Evolutionary conservation across 2,113 vertebrate genomes (phyloP).

Genomic region (Semnopithecus entellus): DNA sequence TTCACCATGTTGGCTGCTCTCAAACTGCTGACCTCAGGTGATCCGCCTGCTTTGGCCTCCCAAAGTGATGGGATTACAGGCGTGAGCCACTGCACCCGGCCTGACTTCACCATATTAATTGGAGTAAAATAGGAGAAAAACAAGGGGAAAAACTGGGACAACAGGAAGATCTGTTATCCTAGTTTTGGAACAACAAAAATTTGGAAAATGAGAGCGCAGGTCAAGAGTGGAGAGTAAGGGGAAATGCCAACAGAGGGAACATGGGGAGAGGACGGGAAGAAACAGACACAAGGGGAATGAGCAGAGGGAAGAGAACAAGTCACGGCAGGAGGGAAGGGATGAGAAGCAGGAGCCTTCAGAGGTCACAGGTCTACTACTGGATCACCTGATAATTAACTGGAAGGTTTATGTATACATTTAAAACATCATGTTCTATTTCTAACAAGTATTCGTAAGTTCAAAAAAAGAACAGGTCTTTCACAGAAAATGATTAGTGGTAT

Average conservation of each 20-base stretch:
- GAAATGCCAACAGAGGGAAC: not conserved
- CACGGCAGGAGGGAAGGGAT: not conserved
- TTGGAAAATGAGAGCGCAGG: not conserved
- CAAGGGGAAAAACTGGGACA: not conserved
- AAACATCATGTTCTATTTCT: not conserved
- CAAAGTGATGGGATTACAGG: too few species aligned
- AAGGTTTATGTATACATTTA: not conserved
- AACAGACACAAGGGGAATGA: not conserved
- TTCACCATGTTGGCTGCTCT: too few species aligned
- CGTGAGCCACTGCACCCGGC: too few species aligned
- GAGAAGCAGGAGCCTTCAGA: not conserved
- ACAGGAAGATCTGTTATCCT: not conserved
- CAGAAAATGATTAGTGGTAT: not conserved
- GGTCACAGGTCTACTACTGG: not conserved
- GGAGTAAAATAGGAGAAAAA: not conserved
- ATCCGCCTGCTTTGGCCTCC: too few species aligned
- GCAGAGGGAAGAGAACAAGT: not conserved
- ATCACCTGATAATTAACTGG: not conserved
- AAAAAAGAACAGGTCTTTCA: not conserved
- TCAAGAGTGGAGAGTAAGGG: not conserved
- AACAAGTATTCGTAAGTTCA: slow-evolving; percentile 4
- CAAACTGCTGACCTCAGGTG: too few species aligned
- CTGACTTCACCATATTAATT: not conserved
- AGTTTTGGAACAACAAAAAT: not conserved
- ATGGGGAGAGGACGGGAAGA: not conserved